Conservation (phyloP, 1,140 invertebrate genomes). For the Phymorhynchus buccinoides region DNA sequence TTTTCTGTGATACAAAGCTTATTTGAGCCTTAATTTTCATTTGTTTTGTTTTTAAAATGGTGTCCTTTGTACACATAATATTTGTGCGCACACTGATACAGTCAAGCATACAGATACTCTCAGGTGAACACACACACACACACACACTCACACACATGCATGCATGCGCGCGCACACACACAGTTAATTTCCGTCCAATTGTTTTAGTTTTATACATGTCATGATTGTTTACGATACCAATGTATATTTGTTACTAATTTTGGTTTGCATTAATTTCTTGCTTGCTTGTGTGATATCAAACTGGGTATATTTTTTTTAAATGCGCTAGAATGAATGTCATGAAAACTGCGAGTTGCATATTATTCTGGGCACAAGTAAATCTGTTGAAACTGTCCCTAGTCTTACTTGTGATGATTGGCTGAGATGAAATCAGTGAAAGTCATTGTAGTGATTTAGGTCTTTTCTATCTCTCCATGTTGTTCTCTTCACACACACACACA, state of each 20-base stretch:
- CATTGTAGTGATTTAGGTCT: too few species aligned
- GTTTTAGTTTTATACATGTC: too few species aligned
- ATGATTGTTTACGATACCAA: background rate
- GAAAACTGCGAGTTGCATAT: background rate
- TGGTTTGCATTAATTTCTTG: background rate
- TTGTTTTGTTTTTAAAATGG: background rate
- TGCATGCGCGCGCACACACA: too few species aligned
- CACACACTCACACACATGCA: too few species aligned
- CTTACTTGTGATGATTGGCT: background rate
- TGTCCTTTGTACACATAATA: background rate
- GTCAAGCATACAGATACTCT: too few species aligned
- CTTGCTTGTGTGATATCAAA: background rate
- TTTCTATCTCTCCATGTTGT: too few species aligned
- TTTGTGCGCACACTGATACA: too few species aligned
- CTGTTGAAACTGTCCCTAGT: background rate
- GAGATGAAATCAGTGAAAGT: background rate
- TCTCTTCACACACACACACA: constrained; percentile 19
- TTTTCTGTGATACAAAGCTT: background rate
- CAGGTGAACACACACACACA: too few species aligned
- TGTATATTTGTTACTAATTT: background rate
- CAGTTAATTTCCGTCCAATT: too few species aligned
- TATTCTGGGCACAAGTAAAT: background rate
- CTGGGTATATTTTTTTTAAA: background rate
- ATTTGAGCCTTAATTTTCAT: background rate
- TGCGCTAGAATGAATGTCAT: background rate